Evolutionary conservation across 2,797 vertebrate species (phyloP).

Genomic region (Lagodon rhomboides): DNA sequence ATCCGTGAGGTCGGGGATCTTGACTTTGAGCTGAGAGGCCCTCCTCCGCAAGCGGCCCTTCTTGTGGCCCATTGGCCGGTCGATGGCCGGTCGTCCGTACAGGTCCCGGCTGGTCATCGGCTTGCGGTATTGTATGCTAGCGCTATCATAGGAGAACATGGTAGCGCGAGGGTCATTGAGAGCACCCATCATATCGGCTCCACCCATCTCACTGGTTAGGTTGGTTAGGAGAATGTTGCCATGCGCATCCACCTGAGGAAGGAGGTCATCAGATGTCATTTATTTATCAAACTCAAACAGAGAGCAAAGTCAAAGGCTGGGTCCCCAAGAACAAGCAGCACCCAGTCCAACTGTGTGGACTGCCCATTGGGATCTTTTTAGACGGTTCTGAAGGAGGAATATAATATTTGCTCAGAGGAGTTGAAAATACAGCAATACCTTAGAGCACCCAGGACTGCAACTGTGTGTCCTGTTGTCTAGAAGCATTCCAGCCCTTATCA

Average conservation of each 20-base stretch:
- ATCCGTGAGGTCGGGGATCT: slow-evolving; percentile 96
- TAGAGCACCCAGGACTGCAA: background rate
- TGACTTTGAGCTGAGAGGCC: slow-evolving; percentile 95
- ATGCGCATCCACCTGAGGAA: slow-evolving; percentile 89
- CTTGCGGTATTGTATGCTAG: slow-evolving; percentile 93
- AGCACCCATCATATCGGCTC: slow-evolving; percentile 85
- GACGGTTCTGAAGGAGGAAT: background rate
- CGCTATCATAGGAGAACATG: slow-evolving; percentile 89
- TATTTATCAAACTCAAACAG: background rate
- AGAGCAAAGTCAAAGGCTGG: background rate
- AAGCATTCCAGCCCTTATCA: background rate
- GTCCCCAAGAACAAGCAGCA: background rate
- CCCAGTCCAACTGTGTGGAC: background rate
- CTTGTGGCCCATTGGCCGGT: slow-evolving; percentile 87
- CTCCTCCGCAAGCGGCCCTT: slow-evolving; percentile 90
- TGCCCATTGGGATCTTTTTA: background rate
- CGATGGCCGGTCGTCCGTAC: slow-evolving; percentile 84
- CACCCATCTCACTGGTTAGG: slow-evolving; percentile 87
- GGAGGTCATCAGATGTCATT: background rate
- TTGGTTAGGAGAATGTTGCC: slow-evolving; percentile 93
- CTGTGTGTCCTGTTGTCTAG: no score
- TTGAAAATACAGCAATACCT: background rate
- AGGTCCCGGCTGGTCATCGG: slow-evolving; percentile 90
- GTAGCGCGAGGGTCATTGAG: slow-evolving; percentile 86
- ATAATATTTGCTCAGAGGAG: background rate